phyloP scores from a whole-genome alignment of 2,797 vertebrate genomes.

The Chelidonichthys spinosus region DNA sequence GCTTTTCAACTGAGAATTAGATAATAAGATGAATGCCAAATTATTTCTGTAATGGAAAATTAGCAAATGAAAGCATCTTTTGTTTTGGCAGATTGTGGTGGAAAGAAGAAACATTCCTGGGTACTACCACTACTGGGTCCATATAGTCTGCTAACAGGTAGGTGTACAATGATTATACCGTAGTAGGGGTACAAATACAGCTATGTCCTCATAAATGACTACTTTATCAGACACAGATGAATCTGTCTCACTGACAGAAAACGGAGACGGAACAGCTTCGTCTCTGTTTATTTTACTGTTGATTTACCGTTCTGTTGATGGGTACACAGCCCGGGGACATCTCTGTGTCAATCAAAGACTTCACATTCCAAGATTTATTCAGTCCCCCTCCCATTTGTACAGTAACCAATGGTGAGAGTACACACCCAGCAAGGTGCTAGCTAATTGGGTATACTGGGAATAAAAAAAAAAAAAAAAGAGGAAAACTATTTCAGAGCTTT shows the following conservation, averaged over 20 bases:
- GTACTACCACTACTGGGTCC: constrained; percentile 3
- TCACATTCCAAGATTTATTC: constrained; percentile 55
- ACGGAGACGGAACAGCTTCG: constrained; percentile 26
- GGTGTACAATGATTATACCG: not conserved
- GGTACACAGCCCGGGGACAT: constrained; percentile 42
- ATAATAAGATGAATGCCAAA: not conserved
- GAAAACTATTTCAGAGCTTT: constrained; percentile 34
- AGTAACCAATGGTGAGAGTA: constrained; percentile 59
- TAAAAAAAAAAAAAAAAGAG: constrained; percentile 40
- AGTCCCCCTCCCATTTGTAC: constrained; percentile 39
- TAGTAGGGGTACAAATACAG: constrained; percentile 12
- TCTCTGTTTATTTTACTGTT: constrained; percentile 26
- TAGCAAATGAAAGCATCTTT: not conserved
- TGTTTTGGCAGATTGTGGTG: constrained; percentile 18
- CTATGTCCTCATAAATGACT: not conserved
- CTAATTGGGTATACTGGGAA: constrained; percentile 70
- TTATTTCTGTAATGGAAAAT: not conserved
- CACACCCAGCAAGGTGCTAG: constrained; percentile 50
- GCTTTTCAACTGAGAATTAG: too few species aligned
- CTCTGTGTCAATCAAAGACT: constrained; percentile 59
- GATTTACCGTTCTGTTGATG: constrained; percentile 39
- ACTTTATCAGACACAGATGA: not conserved
- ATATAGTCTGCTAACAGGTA: constrained; percentile 8
- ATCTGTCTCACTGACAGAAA: constrained; percentile 18
- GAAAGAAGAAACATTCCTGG: constrained; percentile 10